Base-by-base conservation (phyloP, 2,888 invertebrate genomes). In the Melikaiella ostensackeni region DNA sequence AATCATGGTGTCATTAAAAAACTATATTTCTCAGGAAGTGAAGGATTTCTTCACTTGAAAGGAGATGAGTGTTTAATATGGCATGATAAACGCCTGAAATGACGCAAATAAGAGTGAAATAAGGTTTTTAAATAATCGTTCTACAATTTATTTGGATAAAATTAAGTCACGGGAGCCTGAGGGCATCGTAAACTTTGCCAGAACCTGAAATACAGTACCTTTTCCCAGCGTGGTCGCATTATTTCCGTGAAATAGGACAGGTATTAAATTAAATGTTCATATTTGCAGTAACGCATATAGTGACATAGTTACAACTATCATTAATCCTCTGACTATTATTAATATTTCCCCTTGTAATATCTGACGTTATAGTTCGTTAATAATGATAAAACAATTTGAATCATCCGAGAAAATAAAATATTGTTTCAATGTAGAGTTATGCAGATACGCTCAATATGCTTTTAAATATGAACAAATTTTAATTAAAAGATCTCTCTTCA, bases 1-100 rank as follows among this genome's bases (percentile, higher is more conserved):
- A 70, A 70, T 50, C 70, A 70, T 70, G 30, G 46, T 46, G 70
- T 70, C 70, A 70, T 70, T 70, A 70, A 70, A 70, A 70, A 50
- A 70, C 33, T 27, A 66, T 66, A 66, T 66, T 66, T 66, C 66
- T 66, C 27, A 27, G 46, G 46, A 66, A 50, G 70, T 70, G 50
- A 70, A 70, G 21, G 70, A 50, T 70, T 70, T 70, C 33, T 50
- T 70, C 50, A 50, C 24, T n/a, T 11, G n/a, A 30, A 70, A 27
- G 27, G 33, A 70, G 70, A 70, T 70, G 46, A 70, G 70, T 70
- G 50, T 70, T 70, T 70, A 70, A 50, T 70, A 50, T 13, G 50
- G 50, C 50, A 55, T 50, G 70, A 50, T 70, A 70, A 70, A 70
- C 30, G 46, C 33, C n/a, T 30, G 70, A 50, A 70, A 33, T 30